These are phyloP conservation scores for Gymnodraco acuticeps DNA, from an alignment of 2,797 vertebrate species.

Conservation along the genomic window DNA sequence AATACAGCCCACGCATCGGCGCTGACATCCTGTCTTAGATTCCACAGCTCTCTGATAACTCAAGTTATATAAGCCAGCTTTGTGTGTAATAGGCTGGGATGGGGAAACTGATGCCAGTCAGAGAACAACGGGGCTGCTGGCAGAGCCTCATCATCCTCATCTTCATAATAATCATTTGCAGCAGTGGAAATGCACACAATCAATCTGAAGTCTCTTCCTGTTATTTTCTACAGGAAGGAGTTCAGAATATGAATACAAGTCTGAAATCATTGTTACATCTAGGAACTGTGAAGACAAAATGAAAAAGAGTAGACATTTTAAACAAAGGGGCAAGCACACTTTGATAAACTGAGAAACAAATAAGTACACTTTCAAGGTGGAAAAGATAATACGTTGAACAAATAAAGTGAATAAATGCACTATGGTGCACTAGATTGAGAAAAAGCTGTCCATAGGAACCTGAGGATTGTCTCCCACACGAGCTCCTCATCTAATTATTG, in stretches of 20 bases:
- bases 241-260: background rate
- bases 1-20: slow-evolving; percentile 65
- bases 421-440: too few species aligned
- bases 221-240: slow-evolving; percentile 6
- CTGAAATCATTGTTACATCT: too few species aligned
- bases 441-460: background rate
- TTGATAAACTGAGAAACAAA: too few species aligned
- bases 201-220: slow-evolving; percentile 12
- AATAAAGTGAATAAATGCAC: too few species aligned
- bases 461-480: background rate
- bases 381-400: too few species aligned
- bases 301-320: too few species aligned
- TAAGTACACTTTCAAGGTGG: too few species aligned
- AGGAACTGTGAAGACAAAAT: too few species aligned
- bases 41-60: slow-evolving; percentile 61
- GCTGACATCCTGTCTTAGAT: slow-evolving; percentile 68
- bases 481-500: background rate
- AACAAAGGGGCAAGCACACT: too few species aligned
- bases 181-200: slow-evolving; percentile 19
- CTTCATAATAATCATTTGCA: background rate
- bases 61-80: slow-evolving; percentile 52
- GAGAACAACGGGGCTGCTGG: slow-evolving; percentile 48
- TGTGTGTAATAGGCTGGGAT: slow-evolving; percentile 49
- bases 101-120: slow-evolving; percentile 47
- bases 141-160: slow-evolving; percentile 17